Evolutionary conservation across 2,888 invertebrate species (phyloP).

Genomic region (Trissolcus brochymenae): DNA sequence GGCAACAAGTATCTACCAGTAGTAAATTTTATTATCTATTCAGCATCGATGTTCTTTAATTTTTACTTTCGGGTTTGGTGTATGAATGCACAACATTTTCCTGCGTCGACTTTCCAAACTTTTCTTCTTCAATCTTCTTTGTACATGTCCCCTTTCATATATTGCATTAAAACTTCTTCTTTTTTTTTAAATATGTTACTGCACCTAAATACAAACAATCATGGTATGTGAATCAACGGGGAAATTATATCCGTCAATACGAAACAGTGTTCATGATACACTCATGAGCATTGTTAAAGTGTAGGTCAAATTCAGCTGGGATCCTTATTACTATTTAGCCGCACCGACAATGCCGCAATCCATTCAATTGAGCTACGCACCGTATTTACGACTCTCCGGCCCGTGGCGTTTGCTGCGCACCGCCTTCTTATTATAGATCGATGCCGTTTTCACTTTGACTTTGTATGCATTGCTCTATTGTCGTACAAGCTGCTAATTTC

Average conservation of each 20-base stretch:
- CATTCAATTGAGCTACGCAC: slow-evolving; percentile 19
- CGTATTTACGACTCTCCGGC: slow-evolving; percentile 18
- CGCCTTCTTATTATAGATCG: slow-evolving; percentile 24
- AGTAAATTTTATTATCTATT: slow-evolving; percentile 1
- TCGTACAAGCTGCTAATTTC: not conserved
- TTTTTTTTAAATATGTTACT: no score
- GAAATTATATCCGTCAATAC: no score
- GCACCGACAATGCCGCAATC: slow-evolving; percentile 24
- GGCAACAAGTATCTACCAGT: no score
- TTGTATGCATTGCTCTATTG: not conserved
- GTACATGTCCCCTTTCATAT: no score
- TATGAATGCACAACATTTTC: no score
- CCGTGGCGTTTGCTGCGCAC: slow-evolving; percentile 1
- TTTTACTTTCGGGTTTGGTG: no score
- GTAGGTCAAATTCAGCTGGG: slow-evolving; percentile 27
- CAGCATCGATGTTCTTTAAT: not conserved
- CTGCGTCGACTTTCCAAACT: no score
- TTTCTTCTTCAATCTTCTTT: no score
- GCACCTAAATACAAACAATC: no score
- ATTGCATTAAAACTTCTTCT: no score
- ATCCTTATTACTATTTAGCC: slow-evolving; percentile 23
- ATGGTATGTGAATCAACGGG: no score
- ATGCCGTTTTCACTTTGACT: slow-evolving; percentile 17
- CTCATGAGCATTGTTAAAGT: slow-evolving; percentile 16
- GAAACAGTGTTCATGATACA: not conserved